These are phyloP conservation scores for Luperina nickerlii DNA, from an alignment of 2,888 invertebrate genomes.

Conservation along the genomic window DNA sequence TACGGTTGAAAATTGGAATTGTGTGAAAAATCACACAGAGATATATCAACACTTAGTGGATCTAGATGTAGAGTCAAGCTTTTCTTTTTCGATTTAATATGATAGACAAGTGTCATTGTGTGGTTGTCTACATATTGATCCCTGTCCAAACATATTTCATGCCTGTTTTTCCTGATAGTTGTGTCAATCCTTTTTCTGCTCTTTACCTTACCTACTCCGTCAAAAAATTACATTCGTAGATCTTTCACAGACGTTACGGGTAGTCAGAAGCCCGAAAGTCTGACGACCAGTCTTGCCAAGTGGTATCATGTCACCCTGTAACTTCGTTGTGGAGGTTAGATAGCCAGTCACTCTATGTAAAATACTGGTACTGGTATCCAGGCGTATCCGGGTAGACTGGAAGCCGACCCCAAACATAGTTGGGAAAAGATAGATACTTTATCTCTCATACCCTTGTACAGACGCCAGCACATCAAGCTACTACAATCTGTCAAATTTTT, in stretches of 20 bases:
- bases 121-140: not conserved
- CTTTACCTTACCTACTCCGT: not conserved
- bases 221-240: not conserved
- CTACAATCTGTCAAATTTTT: too few species aligned
- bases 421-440: not conserved
- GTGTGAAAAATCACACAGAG: not conserved
- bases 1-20: not conserved
- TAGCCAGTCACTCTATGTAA: not conserved
- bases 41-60: not conserved
- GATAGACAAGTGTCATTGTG: not conserved
- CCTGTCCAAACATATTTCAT: not conserved
- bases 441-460: too few species aligned
- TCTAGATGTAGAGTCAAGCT: not conserved
- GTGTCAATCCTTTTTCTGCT: not conserved
- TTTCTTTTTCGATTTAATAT: too few species aligned
- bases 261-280: not conserved
- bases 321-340: not conserved
- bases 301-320: not conserved
- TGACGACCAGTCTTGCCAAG: not conserved
- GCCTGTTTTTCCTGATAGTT: not conserved
- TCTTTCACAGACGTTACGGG: not conserved
- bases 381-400: not conserved
- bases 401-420: not conserved
- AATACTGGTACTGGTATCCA: not conserved
- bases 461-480: too few species aligned